A percentile compares a stretch with the other conserved stretches of the same genome.
Evolutionary conservation across 2,888 invertebrate genomes (phyloP).

Genomic region (Dione juno): DNA sequence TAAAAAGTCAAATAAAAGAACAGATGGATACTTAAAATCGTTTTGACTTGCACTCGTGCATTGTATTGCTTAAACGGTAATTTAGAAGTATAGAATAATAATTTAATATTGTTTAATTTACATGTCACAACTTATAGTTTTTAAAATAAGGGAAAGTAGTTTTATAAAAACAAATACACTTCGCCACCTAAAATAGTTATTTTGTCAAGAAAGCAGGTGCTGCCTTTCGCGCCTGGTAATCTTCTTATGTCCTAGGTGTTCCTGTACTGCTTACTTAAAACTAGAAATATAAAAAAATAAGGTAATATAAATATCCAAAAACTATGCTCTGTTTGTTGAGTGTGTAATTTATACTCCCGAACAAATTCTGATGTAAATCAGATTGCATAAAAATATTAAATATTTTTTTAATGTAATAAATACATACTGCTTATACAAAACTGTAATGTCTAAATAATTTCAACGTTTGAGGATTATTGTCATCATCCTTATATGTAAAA

Average conservation of each 20-base stretch:
- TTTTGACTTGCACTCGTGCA: no score
- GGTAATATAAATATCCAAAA: slow-evolving; percentile 1
- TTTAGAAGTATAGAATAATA: neutral
- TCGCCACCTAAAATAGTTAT: slow-evolving; percentile 3
- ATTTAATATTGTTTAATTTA: neutral
- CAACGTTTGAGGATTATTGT: no score
- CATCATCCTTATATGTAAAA: no score
- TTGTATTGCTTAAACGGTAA: no score
- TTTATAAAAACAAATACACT: neutral
- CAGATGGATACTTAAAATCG: no score
- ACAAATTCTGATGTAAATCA: no score
- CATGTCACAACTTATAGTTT: neutral
- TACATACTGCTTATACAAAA: no score
- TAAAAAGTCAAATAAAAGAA: no score
- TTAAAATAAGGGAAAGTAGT: neutral
- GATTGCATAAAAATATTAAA: no score
- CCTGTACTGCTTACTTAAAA: neutral
- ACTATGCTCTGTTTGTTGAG: neutral
- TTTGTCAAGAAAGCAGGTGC: neutral
- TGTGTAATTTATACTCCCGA: neutral
- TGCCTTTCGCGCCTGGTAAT: slow-evolving; percentile 16
- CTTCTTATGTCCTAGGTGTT: slow-evolving; percentile 24
- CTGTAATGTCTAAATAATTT: no score
- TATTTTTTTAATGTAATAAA: no score
- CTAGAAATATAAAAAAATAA: neutral